Evolutionary conservation across 2,797 vertebrate species (phyloP).

Genomic region (Avahi laniger): DNA sequence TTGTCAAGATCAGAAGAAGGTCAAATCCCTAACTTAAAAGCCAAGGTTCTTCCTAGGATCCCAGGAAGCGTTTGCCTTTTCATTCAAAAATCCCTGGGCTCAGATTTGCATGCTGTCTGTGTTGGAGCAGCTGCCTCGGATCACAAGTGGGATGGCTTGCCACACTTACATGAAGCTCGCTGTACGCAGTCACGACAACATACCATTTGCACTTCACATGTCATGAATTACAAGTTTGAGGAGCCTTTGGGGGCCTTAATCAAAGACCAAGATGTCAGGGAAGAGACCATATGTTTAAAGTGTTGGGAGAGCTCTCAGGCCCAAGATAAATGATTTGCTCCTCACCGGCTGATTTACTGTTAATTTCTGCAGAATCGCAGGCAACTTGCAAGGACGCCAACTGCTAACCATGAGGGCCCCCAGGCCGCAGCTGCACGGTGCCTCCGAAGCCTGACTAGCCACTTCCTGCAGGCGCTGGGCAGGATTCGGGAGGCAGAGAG

Average conservation of each 20-base stretch:
- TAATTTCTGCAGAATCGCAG: conserved; percentile 21
- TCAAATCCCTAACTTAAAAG: neutral
- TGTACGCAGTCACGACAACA: rapidly evolving
- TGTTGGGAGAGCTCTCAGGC: neutral
- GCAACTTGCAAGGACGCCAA: neutral
- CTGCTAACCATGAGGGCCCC: neutral
- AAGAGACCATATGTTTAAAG: neutral
- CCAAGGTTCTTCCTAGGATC: neutral
- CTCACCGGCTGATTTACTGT: neutral
- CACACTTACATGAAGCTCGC: rapidly evolving
- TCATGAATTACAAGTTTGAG: neutral
- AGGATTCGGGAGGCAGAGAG: neutral
- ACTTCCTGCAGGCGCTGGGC: rapidly evolving
- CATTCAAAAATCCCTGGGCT: neutral
- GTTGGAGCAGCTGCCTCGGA: rapidly evolving
- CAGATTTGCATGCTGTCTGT: rapidly evolving
- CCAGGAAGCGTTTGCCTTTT: neutral
- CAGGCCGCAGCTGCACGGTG: rapidly evolving
- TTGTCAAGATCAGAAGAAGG: neutral
- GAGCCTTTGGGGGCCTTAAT: neutral
- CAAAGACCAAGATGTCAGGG: neutral
- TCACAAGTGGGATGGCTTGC: rapidly evolving
- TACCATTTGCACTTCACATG: rapidly evolving
- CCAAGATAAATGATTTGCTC: neutral
- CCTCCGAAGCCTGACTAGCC: neutral